phyloP scores from a whole-genome alignment of 2,888 invertebrate genomes.

The Notocelia uddmanniana region DNA sequence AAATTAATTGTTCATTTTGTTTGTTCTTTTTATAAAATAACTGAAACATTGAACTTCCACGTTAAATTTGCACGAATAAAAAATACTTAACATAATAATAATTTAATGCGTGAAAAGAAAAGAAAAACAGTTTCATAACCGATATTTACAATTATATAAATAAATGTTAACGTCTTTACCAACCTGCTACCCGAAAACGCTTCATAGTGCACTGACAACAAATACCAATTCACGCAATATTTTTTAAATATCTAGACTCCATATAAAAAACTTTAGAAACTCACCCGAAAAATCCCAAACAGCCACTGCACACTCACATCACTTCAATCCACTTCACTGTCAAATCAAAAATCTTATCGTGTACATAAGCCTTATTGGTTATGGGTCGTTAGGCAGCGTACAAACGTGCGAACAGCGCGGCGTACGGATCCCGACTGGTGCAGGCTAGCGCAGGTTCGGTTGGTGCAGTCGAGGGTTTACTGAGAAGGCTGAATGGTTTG shows the following conservation, averaged over 20 bases:
- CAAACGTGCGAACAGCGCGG: slow-evolving; percentile 8
- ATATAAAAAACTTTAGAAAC: slow-evolving; percentile 3
- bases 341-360: slow-evolving; percentile 1
- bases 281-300: slow-evolving; percentile 5
- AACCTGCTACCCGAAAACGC: neutral
- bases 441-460: slow-evolving; percentile 9
- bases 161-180: neutral
- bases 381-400: neutral
- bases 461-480: slow-evolving; percentile 4
- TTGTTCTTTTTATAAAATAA: too few relatives aligned
- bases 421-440: neutral
- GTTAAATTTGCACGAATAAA: too few relatives aligned
- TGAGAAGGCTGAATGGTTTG: slow-evolving; percentile 9
- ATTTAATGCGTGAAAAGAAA: too few relatives aligned
- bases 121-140: too few relatives aligned
- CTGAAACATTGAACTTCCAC: too few relatives aligned
- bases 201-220: neutral
- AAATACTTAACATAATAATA: too few relatives aligned
- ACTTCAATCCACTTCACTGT: slow-evolving; percentile 21
- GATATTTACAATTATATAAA: neutral
- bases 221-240: neutral
- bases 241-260: neutral
- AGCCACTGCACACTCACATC: slow-evolving; percentile 17
- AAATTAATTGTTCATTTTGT: too few relatives aligned
- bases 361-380: neutral